Evolutionary conservation across 2,797 vertebrate genomes (phyloP).

Genomic region (Tauraco hartlaubi): DNA sequence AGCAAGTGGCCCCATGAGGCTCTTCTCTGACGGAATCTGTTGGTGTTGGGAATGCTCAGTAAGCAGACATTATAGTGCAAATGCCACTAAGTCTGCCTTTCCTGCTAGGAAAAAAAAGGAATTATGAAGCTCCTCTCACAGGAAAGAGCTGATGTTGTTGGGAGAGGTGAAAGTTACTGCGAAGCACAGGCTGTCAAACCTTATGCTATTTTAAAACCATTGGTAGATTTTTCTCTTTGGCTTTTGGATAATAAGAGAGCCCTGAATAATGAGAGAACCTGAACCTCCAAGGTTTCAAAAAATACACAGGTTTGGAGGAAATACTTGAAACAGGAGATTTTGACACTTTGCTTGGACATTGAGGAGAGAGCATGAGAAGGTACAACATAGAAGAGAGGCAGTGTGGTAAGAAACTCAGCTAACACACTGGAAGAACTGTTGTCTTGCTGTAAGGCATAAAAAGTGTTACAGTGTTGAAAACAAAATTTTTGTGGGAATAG

Average conservation of each 20-base stretch:
- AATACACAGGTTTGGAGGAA: neutral
- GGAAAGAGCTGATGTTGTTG: neutral
- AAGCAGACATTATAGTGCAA: neutral
- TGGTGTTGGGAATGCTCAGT: neutral
- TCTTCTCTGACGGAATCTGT: neutral
- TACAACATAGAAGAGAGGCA: neutral
- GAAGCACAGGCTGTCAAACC: neutral
- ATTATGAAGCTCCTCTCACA: neutral
- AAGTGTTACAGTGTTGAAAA: neutral
- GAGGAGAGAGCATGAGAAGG: neutral
- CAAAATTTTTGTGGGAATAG: neutral
- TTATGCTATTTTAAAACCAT: neutral
- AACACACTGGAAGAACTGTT: neutral
- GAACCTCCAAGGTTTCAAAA: neutral
- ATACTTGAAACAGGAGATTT: neutral
- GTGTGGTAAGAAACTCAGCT: neutral
- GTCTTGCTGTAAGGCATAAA: neutral
- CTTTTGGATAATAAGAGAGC: neutral
- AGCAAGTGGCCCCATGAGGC: neutral
- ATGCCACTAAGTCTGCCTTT: neutral
- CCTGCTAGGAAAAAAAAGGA: neutral
- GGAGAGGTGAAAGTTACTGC: neutral
- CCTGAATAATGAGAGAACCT: too few relatives aligned
- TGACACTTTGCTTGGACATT: neutral
- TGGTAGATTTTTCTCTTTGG: neutral